Evolutionary conservation across 2,888 invertebrate genomes (phyloP).

Genomic region (Agrotis puta): DNA sequence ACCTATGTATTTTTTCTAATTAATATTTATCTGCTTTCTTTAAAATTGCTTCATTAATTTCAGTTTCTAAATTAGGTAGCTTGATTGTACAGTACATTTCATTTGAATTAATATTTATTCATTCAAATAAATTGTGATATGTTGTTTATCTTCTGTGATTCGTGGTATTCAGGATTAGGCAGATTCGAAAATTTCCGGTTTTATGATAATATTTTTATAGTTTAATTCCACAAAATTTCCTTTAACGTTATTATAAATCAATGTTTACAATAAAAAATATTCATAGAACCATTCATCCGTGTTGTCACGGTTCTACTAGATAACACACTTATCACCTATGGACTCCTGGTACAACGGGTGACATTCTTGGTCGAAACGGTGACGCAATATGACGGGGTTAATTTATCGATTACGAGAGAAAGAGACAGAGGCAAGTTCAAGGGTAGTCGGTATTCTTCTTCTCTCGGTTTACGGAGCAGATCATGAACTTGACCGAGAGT

Average conservation of each 20-base stretch:
- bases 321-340: constrained; percentile 62
- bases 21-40: neutral
- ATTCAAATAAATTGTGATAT: constrained; percentile 7
- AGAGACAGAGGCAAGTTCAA: constrained; percentile 23
- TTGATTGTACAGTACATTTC: no score
- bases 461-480: constrained; percentile 10
- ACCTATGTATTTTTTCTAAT: neutral
- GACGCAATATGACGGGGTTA: constrained; percentile 65
- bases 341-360: constrained; percentile 78
- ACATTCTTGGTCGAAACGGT: constrained; percentile 75
- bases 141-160: constrained; percentile 5
- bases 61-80: neutral
- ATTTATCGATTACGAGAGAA: constrained; percentile 54
- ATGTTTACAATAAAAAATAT: no score
- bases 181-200: neutral
- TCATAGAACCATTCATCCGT: neutral
- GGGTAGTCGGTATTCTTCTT: constrained; percentile 22
- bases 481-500: constrained; percentile 46
- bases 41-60: neutral
- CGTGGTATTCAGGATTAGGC: neutral
- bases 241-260: neutral
- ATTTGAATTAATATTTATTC: neutral
- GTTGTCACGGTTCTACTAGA: constrained; percentile 57
- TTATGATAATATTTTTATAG: constrained; percentile 12
- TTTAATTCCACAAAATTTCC: constrained; percentile 3